Percentiles rank a stretch among this genome's conserved stretches.
Conservation (phyloP, 2,888 invertebrate species). For the Bruchidius siliquastri region DNA sequence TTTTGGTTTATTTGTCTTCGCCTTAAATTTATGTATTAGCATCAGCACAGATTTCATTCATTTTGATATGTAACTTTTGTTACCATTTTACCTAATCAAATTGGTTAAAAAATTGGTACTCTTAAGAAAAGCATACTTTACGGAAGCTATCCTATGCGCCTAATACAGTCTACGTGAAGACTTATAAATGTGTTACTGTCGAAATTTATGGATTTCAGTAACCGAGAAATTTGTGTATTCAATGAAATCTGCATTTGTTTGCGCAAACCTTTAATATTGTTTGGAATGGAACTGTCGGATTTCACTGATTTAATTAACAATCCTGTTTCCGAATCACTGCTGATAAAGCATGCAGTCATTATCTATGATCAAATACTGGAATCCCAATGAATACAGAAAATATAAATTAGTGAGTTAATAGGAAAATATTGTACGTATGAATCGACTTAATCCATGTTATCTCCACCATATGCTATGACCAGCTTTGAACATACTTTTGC, state of each 20-base stretch:
- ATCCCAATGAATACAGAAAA: slow-evolving; percentile 11
- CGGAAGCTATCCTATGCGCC: no score
- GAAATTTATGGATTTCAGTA: no score
- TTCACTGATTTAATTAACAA: not conserved
- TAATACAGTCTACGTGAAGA: no score
- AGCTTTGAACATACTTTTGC: slow-evolving; percentile 21
- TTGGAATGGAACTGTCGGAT: not conserved
- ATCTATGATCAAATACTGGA: not conserved
- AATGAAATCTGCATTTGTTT: not conserved
- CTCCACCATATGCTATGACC: slow-evolving; percentile 20
- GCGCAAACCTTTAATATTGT: not conserved
- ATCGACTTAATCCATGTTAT: slow-evolving; percentile 22
- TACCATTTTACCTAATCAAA: no score
- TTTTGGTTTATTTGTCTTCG: no score
- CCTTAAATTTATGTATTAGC: no score
- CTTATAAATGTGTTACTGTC: no score
- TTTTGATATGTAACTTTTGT: no score
- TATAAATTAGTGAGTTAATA: slow-evolving; percentile 27
- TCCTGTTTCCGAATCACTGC: not conserved
- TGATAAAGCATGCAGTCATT: not conserved
- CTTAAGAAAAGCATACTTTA: no score
- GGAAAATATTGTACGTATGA: slow-evolving; percentile 23
- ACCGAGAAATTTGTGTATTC: not conserved
- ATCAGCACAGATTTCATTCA: no score
- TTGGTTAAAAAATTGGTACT: no score